Base-by-base conservation (phyloP, 1,140 invertebrate genomes). In the Aphelenchoides besseyi region DNA sequence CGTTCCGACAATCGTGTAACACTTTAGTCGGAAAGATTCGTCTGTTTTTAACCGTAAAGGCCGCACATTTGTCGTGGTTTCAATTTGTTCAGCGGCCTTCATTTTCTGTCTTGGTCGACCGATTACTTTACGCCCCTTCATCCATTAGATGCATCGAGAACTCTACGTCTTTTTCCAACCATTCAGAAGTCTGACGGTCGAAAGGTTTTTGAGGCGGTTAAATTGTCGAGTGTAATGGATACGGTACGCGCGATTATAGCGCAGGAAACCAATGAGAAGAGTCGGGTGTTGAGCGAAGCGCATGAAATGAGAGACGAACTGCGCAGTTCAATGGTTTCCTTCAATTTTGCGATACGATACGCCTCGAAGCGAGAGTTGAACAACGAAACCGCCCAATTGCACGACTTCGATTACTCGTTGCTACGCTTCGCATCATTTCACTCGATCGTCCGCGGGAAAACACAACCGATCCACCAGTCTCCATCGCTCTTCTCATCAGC, bases 191-290 rank as follows among this genome's bases (percentile, higher is more conserved):
- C n/a, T n/a, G n/a, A n/a, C n/a, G n/a, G n/a, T n/a, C 23, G 41
- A 48, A 48, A 23, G 12, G 41, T 16, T 12, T 48, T 12, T 23
- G 41, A 12, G 41, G 41, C 41, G 12, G 12, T 23, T 23, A 48
- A 16, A 16, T 48, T 48, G 41, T 48, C 41, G 41, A 48, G 41
- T 48, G 41, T 48, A 48, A 48, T 48, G 41, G 41, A 48, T 48
- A 48, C 41, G 41, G 41, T 48, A 48, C 41, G 41, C 12, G 41
- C 41, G 41, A 23, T 16, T 23, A 23, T 12, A 12, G 41, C 12
- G 41, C 41, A 23, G 23, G 41, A 48, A 48, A 48, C 41, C 41
- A 48, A 48, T 48, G 41, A 48, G 41, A 48, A 48, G 41, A 48
- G 41, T 48, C 41, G 41, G 41, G 41, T n/a, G n/a, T 12, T 23